Conservation (phyloP, 2,113 vertebrate genomes). For the Paraplagusia blochii region DNA sequence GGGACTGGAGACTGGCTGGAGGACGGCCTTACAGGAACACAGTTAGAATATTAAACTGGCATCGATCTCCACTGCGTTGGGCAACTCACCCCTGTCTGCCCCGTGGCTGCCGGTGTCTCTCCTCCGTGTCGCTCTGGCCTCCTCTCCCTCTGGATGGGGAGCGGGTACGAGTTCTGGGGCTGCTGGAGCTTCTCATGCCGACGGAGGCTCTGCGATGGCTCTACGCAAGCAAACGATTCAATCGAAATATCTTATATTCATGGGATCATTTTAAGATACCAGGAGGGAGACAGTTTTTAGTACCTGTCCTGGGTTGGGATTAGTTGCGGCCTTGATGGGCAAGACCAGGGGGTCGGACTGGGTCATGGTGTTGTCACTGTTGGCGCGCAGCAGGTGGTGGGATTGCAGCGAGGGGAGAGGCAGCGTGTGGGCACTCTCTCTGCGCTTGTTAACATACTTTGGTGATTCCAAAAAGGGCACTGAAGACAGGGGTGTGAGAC, state of each 20-base stretch:
- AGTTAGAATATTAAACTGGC: constrained; percentile 15
- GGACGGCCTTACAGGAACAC: constrained; percentile 9
- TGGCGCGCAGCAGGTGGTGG: constrained; percentile 82
- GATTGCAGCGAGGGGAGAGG: constrained; percentile 70
- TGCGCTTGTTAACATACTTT: constrained; percentile 80
- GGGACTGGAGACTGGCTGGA: constrained; percentile 18
- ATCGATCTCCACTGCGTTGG: background rate
- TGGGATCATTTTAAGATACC: background rate
- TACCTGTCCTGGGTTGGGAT: constrained; percentile 69
- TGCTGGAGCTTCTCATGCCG: constrained; percentile 87
- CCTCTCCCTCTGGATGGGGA: constrained; percentile 85
- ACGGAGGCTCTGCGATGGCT: constrained; percentile 76
- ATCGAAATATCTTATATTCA: background rate
- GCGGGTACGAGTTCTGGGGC: constrained; percentile 83
- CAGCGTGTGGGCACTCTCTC: constrained; percentile 76
- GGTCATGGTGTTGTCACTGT: constrained; percentile 88
- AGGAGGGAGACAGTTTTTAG: constrained; percentile 3
- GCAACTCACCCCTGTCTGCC: constrained; percentile 78
- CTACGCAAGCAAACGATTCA: constrained; percentile 35
- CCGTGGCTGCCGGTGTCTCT: constrained; percentile 78
- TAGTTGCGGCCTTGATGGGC: constrained; percentile 65
- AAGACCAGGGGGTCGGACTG: constrained; percentile 80
- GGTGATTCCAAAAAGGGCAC: constrained; percentile 90
- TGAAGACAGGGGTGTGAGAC: constrained; percentile 39
- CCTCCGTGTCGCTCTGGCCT: constrained; percentile 77